Evolutionary conservation across 2,888 invertebrate species (phyloP).

Genomic region (Drosophila antonietae): DNA sequence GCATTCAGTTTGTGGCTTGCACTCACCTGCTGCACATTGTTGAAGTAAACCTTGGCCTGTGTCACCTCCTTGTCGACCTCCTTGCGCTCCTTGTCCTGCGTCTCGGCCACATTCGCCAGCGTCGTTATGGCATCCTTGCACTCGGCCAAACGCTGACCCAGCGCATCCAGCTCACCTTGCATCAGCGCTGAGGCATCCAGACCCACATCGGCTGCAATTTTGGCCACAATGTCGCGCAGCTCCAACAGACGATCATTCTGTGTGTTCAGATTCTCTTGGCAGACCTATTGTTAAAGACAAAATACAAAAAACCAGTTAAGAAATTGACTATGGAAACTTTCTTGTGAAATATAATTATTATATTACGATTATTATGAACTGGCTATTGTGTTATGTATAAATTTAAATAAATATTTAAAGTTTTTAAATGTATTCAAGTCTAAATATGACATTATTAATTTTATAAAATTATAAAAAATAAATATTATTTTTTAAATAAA

Average conservation of each 20-base stretch:
- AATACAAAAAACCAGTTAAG: background rate
- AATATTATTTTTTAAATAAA: too few species aligned
- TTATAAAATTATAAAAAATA: too few species aligned
- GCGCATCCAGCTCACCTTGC: conserved; percentile 91
- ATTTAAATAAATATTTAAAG: too few species aligned
- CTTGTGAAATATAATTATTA: background rate
- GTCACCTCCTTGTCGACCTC: conserved; percentile 86
- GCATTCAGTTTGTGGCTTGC: conserved; percentile 27
- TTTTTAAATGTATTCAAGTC: too few species aligned
- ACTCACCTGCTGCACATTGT: conserved; percentile 91
- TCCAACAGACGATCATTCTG: conserved; percentile 89
- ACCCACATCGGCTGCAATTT: conserved; percentile 92
- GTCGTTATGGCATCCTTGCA: conserved; percentile 90
- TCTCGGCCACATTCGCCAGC: conserved; percentile 91
- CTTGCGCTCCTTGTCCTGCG: conserved; percentile 86
- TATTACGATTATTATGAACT: too few species aligned
- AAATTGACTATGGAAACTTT: background rate
- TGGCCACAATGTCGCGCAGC: conserved; percentile 90
- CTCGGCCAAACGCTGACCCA: conserved; percentile 90
- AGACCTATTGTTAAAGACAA: conserved; percentile 86
- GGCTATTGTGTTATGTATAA: too few species aligned
- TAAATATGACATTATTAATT: too few species aligned
- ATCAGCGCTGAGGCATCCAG: conserved; percentile 89
- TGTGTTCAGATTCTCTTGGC: conserved; percentile 90
- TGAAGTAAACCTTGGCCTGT: conserved; percentile 87